Evolutionary conservation across 53 echinoderm and acorn worm genomes (phyloP).

Genomic region (Echinometra lucunter): DNA sequence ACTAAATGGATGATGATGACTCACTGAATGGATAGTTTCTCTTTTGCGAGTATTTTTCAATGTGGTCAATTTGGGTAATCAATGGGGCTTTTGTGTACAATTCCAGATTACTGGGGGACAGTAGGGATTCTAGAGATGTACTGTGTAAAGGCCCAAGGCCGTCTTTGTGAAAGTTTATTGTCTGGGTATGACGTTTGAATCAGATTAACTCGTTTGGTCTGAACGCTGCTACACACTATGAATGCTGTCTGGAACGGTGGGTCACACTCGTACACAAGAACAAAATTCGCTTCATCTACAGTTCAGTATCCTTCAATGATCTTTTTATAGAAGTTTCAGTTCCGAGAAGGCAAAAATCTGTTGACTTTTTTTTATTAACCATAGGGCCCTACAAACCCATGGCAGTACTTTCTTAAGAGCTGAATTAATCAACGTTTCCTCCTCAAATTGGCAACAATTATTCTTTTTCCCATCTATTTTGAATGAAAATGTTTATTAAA

Average conservation of each 20-base stretch:
- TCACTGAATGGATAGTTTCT: constrained; percentile 17
- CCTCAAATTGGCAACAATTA: no score
- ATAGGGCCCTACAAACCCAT: no score
- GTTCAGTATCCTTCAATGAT: background rate
- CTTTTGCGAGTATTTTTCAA: constrained; percentile 30
- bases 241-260: background rate
- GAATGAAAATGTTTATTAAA: no score
- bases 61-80: constrained; percentile 46
- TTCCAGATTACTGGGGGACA: background rate
- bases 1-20: constrained; percentile 20
- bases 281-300: background rate
- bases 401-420: no score
- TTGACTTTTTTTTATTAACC: no score
- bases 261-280: no score
- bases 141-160: background rate
- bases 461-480: no score
- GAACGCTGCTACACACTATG: background rate
- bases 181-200: background rate
- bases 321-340: background rate
- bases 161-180: background rate
- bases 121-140: constrained; percentile 15
- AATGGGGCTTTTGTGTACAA: constrained; percentile 31
- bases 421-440: no score
- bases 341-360: background rate
- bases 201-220: background rate